These are phyloP conservation scores for Petrocephalus sullivani DNA, from an alignment of 2,797 vertebrate species.

Conservation along the genomic window DNA sequence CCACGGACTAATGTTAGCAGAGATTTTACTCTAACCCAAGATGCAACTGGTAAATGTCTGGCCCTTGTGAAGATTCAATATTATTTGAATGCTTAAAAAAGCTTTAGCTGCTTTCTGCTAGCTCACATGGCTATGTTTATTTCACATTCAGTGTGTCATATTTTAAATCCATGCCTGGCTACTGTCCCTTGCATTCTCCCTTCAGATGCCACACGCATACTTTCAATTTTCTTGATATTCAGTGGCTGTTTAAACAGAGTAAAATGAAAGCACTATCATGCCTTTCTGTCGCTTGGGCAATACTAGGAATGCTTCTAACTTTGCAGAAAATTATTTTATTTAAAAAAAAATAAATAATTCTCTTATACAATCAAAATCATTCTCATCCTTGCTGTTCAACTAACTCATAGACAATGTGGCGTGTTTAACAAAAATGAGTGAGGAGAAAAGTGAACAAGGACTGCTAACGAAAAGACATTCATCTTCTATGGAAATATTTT, in stretches of 20 bases:
- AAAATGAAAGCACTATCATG: not conserved
- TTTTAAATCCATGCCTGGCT: not conserved
- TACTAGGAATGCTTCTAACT: not conserved
- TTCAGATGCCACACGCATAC: no score
- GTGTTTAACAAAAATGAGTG: not conserved
- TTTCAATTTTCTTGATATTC: not conserved
- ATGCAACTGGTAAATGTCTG: no score
- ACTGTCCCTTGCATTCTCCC: not conserved
- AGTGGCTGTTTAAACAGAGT: not conserved
- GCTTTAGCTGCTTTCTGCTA: not conserved
- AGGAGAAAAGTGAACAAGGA: not conserved
- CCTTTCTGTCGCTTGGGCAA: not conserved
- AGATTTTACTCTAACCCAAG: not conserved
- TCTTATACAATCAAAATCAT: not conserved
- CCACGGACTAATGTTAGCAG: not conserved
- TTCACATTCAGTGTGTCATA: not conserved
- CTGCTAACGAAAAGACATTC: not conserved
- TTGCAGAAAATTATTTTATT: not conserved
- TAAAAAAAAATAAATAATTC: not conserved
- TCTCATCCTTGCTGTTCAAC: not conserved
- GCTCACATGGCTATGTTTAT: not conserved
- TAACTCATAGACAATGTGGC: not conserved
- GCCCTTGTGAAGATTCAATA: not conserved
- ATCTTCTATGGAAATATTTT: not conserved
- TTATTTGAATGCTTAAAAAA: not conserved